These are phyloP conservation scores for Mechanitis mazaeus DNA, from an alignment of 2,888 invertebrate genomes.

Conservation along the genomic window DNA sequence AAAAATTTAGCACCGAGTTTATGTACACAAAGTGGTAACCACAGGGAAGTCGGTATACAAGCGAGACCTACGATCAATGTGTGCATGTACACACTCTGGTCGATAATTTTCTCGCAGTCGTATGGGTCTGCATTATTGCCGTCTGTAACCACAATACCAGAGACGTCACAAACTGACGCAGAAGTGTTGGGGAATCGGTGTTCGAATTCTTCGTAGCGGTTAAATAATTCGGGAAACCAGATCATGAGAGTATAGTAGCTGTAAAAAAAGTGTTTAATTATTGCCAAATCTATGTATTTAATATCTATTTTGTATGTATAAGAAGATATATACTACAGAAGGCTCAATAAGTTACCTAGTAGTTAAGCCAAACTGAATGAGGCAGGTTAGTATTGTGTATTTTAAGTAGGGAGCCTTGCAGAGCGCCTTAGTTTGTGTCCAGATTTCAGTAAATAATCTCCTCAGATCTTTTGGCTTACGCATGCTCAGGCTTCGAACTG, in stretches of 20 bases:
- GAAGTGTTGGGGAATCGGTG: conserved; percentile 78
- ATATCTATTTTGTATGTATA: neutral
- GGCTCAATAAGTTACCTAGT: conserved; percentile 73
- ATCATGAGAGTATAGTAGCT: conserved; percentile 95
- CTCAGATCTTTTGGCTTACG: conserved; percentile 84
- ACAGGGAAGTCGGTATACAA: conserved; percentile 87
- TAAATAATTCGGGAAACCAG: conserved; percentile 94
- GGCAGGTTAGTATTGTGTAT: conserved; percentile 85
- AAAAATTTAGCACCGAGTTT: conserved; percentile 88
- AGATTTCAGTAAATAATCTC: conserved; percentile 81
- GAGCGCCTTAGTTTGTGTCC: conserved; percentile 84
- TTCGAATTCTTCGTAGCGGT: conserved; percentile 87
- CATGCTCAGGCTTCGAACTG: conserved; percentile 81
- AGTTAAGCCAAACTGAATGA: conserved; percentile 89
- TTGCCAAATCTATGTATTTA: too few species aligned
- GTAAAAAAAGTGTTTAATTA: conserved; percentile 33
- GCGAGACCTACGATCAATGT: conserved; percentile 88
- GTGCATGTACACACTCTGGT: conserved; percentile 82
- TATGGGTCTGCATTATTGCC: conserved; percentile 64
- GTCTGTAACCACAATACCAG: conserved; percentile 77
- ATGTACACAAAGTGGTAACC: conserved; percentile 87
- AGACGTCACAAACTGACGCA: conserved; percentile 87
- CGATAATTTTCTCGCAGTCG: conserved; percentile 80
- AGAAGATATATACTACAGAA: neutral
- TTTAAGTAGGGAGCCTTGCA: conserved; percentile 85